phyloP scores from a whole-genome alignment of 2,113 vertebrate genomes.

The Neotragus moschatus region DNA sequence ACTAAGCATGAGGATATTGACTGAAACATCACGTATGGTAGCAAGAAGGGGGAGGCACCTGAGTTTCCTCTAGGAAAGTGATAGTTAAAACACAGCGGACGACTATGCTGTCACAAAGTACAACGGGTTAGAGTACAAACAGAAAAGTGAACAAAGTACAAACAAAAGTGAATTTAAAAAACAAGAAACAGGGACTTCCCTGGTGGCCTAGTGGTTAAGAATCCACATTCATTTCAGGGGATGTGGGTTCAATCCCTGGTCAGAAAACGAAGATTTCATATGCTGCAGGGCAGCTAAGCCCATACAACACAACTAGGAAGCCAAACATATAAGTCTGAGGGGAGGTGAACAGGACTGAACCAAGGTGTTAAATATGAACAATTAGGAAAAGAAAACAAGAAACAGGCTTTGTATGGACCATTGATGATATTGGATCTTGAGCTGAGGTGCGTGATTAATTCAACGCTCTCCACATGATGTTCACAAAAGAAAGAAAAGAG shows the following conservation, averaged over 20 bases:
- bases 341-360: neutral
- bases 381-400: neutral
- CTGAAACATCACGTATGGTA: fast-evolving
- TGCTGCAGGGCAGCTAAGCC: neutral
- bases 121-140: fast-evolving
- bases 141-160: neutral
- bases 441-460: neutral
- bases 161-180: neutral
- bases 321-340: neutral
- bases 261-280: neutral
- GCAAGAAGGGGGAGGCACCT: neutral
- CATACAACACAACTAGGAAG: neutral
- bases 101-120: neutral
- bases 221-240: neutral
- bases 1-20: neutral
- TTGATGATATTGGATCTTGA: neutral
- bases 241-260: neutral
- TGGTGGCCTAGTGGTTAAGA: neutral
- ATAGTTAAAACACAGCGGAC: neutral
- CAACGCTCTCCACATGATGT: neutral
- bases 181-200: neutral
- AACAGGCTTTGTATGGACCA: neutral
- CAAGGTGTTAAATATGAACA: neutral
- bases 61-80: neutral
- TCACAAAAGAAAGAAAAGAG: neutral